phyloP scores from a whole-genome alignment of 2,797 vertebrate species.

The Scolopax rusticola region DNA sequence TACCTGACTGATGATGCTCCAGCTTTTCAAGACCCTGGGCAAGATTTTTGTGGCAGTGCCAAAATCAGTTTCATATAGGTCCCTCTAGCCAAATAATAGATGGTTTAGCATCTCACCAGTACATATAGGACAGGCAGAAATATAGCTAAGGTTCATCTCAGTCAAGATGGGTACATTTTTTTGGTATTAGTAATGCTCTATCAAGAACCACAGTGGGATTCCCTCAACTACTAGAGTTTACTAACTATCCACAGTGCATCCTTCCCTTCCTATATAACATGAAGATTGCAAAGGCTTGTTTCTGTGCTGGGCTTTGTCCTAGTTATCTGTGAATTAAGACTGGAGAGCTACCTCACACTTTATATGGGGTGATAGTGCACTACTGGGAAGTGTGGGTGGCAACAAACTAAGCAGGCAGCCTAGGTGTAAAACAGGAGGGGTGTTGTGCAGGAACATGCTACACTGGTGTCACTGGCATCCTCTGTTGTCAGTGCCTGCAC shows the following conservation, averaged over 20 bases:
- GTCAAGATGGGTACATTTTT: neutral
- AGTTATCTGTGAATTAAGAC: neutral
- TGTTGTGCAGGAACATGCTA: neutral
- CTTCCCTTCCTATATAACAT: neutral
- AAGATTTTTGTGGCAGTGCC: neutral
- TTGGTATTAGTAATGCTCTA: neutral
- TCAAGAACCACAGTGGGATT: neutral
- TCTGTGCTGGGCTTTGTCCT: neutral
- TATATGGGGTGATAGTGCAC: neutral
- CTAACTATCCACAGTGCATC: too few species aligned
- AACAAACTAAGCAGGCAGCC: neutral
- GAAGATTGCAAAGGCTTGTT: neutral
- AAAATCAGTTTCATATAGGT: neutral
- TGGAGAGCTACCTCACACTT: neutral
- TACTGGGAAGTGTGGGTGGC: neutral
- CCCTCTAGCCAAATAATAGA: neutral
- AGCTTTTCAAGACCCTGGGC: neutral
- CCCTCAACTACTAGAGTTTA: neutral
- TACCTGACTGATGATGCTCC: neutral
- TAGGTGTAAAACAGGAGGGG: neutral
- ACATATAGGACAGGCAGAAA: neutral
- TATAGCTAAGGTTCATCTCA: neutral
- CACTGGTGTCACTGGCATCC: neutral
- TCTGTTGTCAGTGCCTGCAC: neutral
- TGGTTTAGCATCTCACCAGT: neutral